Conservation (phyloP, 2,888 invertebrate genomes). For the Herminia tarsipennalis region DNA sequence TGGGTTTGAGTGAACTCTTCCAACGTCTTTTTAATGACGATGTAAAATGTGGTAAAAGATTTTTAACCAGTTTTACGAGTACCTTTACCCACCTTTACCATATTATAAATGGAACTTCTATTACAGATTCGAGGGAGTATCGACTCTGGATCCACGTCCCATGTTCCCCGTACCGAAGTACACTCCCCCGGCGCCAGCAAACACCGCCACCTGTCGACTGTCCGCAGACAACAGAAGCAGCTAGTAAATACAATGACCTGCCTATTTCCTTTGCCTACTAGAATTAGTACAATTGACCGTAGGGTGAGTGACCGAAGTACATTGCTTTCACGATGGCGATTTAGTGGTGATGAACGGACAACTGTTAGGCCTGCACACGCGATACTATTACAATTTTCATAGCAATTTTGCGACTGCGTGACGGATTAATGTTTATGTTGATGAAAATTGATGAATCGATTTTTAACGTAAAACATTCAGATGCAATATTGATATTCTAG, state of each 20-base stretch:
- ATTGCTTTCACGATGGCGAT: not conserved
- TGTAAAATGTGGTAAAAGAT: too few species aligned
- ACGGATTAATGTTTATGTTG: too few species aligned
- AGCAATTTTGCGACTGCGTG: too few species aligned
- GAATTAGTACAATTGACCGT: slow-evolving; percentile 30
- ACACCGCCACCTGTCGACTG: slow-evolving; percentile 36
- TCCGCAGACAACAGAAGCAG: slow-evolving; percentile 44
- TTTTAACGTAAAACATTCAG: too few species aligned
- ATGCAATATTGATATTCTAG: too few species aligned
- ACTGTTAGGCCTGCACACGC: not conserved
- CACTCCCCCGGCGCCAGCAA: slow-evolving; percentile 53
- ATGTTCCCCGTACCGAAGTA: slow-evolving; percentile 71
- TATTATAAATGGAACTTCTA: not conserved
- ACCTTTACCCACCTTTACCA: too few species aligned
- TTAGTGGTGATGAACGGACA: too few species aligned
- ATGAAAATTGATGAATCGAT: too few species aligned
- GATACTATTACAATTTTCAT: too few species aligned
- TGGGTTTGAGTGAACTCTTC: too few species aligned
- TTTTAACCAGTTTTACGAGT: too few species aligned
- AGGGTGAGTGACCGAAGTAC: slow-evolving; percentile 25
- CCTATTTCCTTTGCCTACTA: slow-evolving; percentile 15
- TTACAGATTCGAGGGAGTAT: slow-evolving; percentile 73
- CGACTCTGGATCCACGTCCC: slow-evolving; percentile 67
- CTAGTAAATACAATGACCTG: slow-evolving; percentile 14
- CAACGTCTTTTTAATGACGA: too few species aligned